Base-by-base conservation (phyloP, 2,888 invertebrate species). In the Mythimna impura region DNA sequence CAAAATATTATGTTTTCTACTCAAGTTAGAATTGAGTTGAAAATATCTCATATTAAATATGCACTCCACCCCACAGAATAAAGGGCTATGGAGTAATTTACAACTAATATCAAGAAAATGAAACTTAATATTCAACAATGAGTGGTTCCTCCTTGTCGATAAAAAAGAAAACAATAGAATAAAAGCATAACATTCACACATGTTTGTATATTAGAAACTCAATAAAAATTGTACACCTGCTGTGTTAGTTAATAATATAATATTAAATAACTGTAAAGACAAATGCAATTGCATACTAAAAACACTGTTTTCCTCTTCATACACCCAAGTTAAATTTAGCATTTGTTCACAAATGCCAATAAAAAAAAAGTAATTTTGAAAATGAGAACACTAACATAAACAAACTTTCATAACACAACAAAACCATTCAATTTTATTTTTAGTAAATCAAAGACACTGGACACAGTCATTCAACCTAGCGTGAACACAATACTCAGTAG, bases 401-500 rank as follows among this genome's bases (percentile, higher is more conserved):
- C 61, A 25, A 58, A 62, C n/a, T 64, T 68, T 60, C 50, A 63
- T 17, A 30, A 64, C 34, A 70, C 54, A 64, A 57, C 12, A 5
- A 66, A 68, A 69, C 34, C 52, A 64, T 67, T 47, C 17, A 17
- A 1, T 7, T 47, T 47, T 47, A 20, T 47, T 47, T 47, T 17
- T n/a, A n/a, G n/a, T 17, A 17, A 73, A 70, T 57, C 8, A 71
- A 10, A 71, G 62, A 43, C 82, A 80, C 68, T 82, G 67, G 72
- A 84, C 80, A 86, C 80, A 84, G 64, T 72, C 75, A 85, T 87
- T 86, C 86, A 80, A 73, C 74, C 78, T 75, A 78, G 71, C 82
- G 71, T 84, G 78, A 87, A 77, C 71, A 86, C 78, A 85, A 82
- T 84, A 90, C 87, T 89, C 82, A 88, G 76, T 86, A 78, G 81